Conservation (phyloP, 2,113 vertebrate species). For the Apaloderma vittatum region DNA sequence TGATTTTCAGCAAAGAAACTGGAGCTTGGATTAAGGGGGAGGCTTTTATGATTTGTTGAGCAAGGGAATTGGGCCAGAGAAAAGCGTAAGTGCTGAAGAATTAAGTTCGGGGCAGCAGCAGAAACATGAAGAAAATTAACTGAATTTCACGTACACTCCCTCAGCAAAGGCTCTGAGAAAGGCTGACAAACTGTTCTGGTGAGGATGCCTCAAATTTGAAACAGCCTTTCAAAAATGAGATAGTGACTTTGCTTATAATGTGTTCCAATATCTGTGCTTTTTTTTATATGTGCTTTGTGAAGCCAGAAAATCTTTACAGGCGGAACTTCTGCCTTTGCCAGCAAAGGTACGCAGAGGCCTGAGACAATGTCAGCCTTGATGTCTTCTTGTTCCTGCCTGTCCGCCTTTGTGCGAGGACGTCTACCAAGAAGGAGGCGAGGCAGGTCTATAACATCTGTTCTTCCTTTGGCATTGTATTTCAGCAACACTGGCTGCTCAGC, state of each 20-base stretch:
- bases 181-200: neutral
- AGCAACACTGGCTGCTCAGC: neutral
- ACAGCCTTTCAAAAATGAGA: neutral
- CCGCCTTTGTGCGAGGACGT: neutral
- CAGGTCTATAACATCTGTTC: neutral
- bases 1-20: neutral
- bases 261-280: neutral
- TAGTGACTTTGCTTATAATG: neutral
- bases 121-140: neutral
- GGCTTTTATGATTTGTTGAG: neutral
- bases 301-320: neutral
- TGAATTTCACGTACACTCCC: neutral
- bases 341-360: neutral
- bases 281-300: neutral
- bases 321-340: neutral
- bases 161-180: neutral
- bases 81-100: neutral
- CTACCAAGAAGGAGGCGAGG: neutral
- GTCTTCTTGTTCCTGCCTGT: neutral
- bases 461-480: neutral
- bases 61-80: neutral
- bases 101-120: neutral
- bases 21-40: neutral
- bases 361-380: fast-evolving
- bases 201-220: neutral